These are phyloP conservation scores for Natator depressus DNA, from an alignment of 2,113 vertebrate genomes.

Conservation along the genomic window DNA sequence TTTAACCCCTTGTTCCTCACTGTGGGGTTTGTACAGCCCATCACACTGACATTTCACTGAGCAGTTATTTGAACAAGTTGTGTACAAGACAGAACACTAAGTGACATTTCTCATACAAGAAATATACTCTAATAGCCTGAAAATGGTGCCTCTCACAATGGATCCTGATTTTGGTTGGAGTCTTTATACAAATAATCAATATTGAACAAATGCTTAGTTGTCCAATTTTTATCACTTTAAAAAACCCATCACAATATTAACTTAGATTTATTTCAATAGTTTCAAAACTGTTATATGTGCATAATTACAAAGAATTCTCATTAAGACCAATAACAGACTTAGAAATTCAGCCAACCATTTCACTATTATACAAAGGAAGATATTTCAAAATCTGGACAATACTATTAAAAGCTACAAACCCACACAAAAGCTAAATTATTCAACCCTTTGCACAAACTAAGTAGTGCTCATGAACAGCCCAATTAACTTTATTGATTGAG, in stretches of 20 bases:
- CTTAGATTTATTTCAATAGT: background rate
- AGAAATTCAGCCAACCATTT: background rate
- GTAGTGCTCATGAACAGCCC: background rate
- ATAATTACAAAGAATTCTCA: background rate
- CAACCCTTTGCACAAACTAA: background rate
- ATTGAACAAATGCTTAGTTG: too few relatives aligned
- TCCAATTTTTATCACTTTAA: background rate
- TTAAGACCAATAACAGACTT: background rate
- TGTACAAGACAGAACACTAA: background rate
- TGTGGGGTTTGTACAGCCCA: too few relatives aligned
- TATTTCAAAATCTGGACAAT: background rate
- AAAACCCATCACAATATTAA: background rate
- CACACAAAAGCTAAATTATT: background rate
- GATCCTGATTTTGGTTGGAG: background rate
- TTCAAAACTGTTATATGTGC: background rate
- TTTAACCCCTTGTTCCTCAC: too few relatives aligned
- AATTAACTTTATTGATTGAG: background rate
- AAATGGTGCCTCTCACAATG: background rate
- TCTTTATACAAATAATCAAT: background rate
- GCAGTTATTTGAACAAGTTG: background rate
- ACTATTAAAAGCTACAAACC: background rate
- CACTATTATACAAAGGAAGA: background rate
- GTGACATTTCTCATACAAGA: background rate
- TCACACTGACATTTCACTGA: background rate
- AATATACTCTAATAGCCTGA: background rate